Percentiles rank a stretch among this genome's conserved stretches.
phyloP scores from a whole-genome alignment of 2,113 vertebrate genomes.

The Pangasianodon hypophthalmus region DNA sequence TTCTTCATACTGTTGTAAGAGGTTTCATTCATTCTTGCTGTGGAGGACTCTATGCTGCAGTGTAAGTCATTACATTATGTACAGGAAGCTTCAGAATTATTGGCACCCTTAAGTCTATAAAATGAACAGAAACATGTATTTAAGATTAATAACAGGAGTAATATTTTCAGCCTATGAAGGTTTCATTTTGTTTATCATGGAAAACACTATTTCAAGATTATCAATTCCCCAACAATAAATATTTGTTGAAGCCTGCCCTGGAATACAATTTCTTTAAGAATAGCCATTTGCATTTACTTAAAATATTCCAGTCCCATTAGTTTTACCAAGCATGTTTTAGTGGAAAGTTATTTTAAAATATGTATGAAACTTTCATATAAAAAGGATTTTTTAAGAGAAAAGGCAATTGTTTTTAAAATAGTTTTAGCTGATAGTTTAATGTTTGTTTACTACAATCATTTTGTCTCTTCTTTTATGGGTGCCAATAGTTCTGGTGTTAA shows the following conservation, averaged over 20 bases:
- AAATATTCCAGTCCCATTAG: neutral
- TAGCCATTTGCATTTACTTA: neutral
- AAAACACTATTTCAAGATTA: neutral
- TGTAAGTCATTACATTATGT: slow-evolving; percentile 66
- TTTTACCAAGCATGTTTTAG: neutral
- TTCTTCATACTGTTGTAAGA: slow-evolving; percentile 83
- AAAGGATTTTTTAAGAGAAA: no score
- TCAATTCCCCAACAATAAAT: neutral
- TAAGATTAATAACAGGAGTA: neutral
- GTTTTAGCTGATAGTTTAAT: no score
- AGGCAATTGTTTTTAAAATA: no score
- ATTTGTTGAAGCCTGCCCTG: neutral
- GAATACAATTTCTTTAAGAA: neutral
- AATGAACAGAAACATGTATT: neutral
- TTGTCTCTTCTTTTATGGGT: neutral
- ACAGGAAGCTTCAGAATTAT: neutral
- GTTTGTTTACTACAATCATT: neutral
- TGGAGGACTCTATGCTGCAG: slow-evolving; percentile 84
- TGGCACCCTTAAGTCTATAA: neutral
- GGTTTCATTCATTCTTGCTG: slow-evolving; percentile 89
- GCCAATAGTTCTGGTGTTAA: neutral
- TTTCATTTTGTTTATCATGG: neutral
- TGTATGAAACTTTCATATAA: neutral
- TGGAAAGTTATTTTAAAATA: neutral
- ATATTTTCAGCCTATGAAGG: neutral